A percentile compares a stretch with the other conserved stretches of the same genome.
Evolutionary conservation across 2,888 invertebrate species (phyloP).

Genomic region (Apodemia mormo): DNA sequence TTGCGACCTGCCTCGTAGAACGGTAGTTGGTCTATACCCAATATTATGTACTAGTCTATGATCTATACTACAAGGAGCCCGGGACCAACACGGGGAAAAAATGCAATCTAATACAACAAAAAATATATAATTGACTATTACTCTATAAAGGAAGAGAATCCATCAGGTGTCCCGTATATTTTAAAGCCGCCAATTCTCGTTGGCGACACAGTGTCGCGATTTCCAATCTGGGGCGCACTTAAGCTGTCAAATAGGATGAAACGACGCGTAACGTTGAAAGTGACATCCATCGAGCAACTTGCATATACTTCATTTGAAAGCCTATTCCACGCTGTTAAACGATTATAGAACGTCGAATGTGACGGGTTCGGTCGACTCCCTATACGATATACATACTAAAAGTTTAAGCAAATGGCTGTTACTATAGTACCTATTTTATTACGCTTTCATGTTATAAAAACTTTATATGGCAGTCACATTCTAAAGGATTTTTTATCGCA

Average conservation of each 20-base stretch:
- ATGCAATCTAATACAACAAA: too few relatives aligned
- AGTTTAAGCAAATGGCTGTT: slow-evolving; percentile 9
- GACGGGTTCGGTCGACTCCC: slow-evolving; percentile 27
- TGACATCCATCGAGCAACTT: slow-evolving; percentile 44
- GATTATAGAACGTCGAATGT: slow-evolving; percentile 21
- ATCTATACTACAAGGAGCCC: too few relatives aligned
- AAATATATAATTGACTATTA: slow-evolving; percentile 10
- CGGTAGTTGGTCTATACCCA: too few relatives aligned
- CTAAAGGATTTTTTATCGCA: too few relatives aligned
- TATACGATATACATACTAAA: slow-evolving; percentile 28
- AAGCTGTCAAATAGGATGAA: slow-evolving; percentile 64
- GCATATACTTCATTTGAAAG: slow-evolving; percentile 29
- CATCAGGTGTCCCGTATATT: slow-evolving; percentile 32
- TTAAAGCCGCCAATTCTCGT: slow-evolving; percentile 30
- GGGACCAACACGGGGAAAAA: too few relatives aligned
- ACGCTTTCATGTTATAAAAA: neutral
- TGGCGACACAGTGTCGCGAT: slow-evolving; percentile 45
- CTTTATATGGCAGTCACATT: neutral
- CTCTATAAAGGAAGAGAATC: slow-evolving; percentile 30
- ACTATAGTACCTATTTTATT: neutral
- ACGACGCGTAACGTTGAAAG: slow-evolving; percentile 57
- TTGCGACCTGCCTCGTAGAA: too few relatives aligned
- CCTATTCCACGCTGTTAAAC: slow-evolving; percentile 29
- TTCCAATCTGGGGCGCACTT: slow-evolving; percentile 59
- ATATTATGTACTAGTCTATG: too few relatives aligned